phyloP scores from a whole-genome alignment of 2,113 vertebrate genomes.

The Megatriorchis doriae region DNA sequence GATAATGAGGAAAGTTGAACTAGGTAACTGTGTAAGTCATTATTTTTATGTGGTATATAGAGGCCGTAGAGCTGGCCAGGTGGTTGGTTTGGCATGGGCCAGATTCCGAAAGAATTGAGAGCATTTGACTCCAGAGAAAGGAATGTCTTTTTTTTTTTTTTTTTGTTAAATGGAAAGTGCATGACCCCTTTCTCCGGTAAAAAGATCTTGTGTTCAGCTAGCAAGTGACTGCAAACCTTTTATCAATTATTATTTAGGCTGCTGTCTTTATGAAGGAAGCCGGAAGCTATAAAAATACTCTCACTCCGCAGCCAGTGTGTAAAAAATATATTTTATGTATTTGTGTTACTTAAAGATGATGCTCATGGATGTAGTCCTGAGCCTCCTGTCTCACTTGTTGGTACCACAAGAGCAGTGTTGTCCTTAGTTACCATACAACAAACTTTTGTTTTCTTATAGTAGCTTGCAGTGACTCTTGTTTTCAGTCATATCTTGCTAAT shows the following conservation, averaged over 20 bases:
- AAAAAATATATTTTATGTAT: not conserved
- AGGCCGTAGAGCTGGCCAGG: not conserved
- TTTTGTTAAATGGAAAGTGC: not conserved
- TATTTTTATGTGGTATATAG: not conserved
- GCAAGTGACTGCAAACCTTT: slow-evolving; percentile 63
- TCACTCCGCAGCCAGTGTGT: not conserved
- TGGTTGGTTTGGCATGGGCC: not conserved
- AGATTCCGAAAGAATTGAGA: not conserved
- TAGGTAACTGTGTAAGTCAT: not conserved
- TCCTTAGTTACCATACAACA: not conserved
- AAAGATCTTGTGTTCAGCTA: slow-evolving; percentile 62
- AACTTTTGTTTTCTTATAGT: not conserved
- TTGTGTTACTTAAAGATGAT: not conserved
- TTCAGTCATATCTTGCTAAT: not conserved
- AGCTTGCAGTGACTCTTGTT: not conserved
- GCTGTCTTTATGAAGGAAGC: slow-evolving; percentile 28
- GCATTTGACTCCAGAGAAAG: not conserved
- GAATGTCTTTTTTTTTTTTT: not conserved
- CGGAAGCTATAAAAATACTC: not conserved
- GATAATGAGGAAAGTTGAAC: not conserved
- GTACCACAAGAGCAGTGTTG: not conserved
- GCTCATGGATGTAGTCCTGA: not conserved
- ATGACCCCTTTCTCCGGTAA: slow-evolving; percentile 63
- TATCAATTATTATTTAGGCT: slow-evolving; percentile 74
- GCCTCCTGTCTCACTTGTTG: not conserved